phyloP scores from a whole-genome alignment of 2,797 vertebrate species.

The Rhabdomys pumilio region DNA sequence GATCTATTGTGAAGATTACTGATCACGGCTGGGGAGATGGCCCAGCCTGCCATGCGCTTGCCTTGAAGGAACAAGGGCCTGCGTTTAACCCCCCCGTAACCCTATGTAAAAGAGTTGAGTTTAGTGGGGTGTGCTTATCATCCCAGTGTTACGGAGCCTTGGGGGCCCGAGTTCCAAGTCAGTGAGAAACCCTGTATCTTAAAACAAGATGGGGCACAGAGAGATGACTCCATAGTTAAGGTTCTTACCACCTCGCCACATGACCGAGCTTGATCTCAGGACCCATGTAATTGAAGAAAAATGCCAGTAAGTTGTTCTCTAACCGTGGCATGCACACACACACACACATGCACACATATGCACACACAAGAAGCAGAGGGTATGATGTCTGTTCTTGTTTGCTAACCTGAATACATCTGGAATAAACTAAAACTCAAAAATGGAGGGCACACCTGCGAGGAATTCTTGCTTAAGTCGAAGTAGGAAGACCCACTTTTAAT shows the following conservation, averaged over 20 bases:
- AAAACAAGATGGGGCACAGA: not conserved
- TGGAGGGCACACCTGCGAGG: not conserved
- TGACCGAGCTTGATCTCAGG: no score
- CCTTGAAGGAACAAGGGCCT: not conserved
- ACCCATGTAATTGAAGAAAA: not conserved
- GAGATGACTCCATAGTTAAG: not conserved
- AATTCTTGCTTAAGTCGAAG: not conserved
- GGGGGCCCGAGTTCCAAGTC: not conserved
- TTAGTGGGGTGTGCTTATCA: not conserved
- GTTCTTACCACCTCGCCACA: not conserved
- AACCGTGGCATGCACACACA: not conserved
- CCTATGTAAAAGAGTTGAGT: not conserved
- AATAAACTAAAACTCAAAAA: not conserved
- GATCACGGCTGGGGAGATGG: not conserved
- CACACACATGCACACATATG: not conserved
- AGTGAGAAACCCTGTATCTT: not conserved
- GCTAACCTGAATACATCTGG: not conserved
- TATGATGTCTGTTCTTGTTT: not conserved
- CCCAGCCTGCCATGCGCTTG: not conserved
- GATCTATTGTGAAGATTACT: no score
- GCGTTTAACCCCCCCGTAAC: no score
- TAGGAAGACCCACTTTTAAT: not conserved
- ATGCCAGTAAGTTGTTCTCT: not conserved
- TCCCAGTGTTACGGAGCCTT: not conserved
- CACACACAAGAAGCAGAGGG: not conserved